These are phyloP conservation scores for Linyphia triangularis DNA, from an alignment of 2,888 invertebrate genomes.

Conservation along the genomic window DNA sequence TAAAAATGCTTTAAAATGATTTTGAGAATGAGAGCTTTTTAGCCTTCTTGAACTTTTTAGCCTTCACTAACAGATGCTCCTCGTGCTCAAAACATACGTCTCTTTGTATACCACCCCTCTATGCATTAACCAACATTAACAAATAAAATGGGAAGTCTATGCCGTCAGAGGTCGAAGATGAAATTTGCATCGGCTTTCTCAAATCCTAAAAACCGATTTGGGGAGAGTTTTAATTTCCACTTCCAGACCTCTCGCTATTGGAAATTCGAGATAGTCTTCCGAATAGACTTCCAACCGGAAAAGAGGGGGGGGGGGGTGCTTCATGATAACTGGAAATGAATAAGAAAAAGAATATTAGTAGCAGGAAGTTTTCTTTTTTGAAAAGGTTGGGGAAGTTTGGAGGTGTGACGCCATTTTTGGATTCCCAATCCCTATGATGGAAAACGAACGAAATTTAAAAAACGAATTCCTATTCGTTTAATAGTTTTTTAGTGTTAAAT, in stretches of 20 bases:
- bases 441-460: too few relatives aligned
- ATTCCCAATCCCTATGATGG: too few relatives aligned
- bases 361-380: background rate
- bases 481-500: too few relatives aligned
- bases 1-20: too few relatives aligned
- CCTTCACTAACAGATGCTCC: too few relatives aligned
- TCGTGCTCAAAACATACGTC: background rate
- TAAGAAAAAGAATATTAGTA: constrained; percentile 36
- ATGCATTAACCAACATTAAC: too few relatives aligned
- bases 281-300: constrained; percentile 40
- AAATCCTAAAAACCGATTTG: constrained; percentile 55
- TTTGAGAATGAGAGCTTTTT: too few relatives aligned
- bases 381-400: background rate
- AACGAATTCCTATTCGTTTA: background rate
- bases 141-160: constrained; percentile 23
- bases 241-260: constrained; percentile 18
- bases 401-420: constrained; percentile 23
- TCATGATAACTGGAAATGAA: constrained; percentile 26
- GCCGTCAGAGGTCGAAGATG: constrained; percentile 46
- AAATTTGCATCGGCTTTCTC: constrained; percentile 61
- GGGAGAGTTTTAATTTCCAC: constrained; percentile 53
- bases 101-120: background rate
- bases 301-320: constrained; percentile 1
- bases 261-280: constrained; percentile 50
- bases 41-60: too few relatives aligned